Evolutionary conservation across 1,140 invertebrate genomes (phyloP), one percentile per base, ranked within the genome.

Genomic region (Danaus plexippus): DNA sequence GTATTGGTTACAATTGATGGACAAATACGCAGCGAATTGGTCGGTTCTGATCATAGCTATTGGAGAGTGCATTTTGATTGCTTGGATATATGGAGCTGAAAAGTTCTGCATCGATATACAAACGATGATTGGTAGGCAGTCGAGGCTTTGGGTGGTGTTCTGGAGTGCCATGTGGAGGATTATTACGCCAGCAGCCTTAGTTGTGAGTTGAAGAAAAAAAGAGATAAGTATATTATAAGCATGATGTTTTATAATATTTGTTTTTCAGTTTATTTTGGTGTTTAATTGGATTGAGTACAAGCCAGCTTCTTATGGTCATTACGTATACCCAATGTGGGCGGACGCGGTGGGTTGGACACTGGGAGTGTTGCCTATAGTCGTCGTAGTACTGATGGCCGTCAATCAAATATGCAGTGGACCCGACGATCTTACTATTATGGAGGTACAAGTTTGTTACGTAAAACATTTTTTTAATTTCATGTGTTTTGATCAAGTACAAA

Each of bases 11-110:
- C 93, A 95, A 71, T 69, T 96, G 56, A 94, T 96, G 92, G 94
- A 96, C 69, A 94, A 94, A 64, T 95, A 96, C 71, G 94, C 94
- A 1, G 94, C 94, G 11, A 95, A 94, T 72, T 96, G 93, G 91
- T 94, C 94, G 11, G 94, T 95, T 1, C 84, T 95, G 45, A 85
- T 96, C 9, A 95, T 96, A 62, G 94, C 94, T 9, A 93, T 95
- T 47, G 88, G 89, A 40, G 94, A 96, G 80, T 92, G 94, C 54
- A 90, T 95, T 47, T 88, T 94, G 0, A 92, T 96, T 40, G 91
- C 92, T 9, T 96, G 94, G 93, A 89, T 96, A 2, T 96, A 96
- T 75, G 94, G 94, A 0, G 92, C 93, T 1, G 92, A 95, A 71
- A 90, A 93, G 43, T 96, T 96, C 73, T 88, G 94, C 44, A 89